Conservation (phyloP, 64 coral and sea anemone genomes). For the Pocillopora damicornis region DNA sequence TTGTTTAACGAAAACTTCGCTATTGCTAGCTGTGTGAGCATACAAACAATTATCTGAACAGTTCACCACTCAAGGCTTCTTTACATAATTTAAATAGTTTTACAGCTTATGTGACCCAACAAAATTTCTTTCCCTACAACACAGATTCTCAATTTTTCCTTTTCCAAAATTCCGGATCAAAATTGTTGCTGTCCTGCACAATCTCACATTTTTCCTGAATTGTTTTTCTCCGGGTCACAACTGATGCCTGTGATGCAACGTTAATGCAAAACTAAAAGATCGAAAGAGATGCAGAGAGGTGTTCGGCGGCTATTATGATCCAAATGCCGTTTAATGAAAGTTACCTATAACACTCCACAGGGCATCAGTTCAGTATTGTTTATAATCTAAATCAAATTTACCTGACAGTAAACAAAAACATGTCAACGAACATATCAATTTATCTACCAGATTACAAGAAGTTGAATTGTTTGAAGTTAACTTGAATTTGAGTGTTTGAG, state of each 20-base stretch:
- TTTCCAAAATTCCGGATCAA: too few species aligned
- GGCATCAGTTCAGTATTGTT: not conserved
- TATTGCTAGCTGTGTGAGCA: not conserved
- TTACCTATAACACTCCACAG: not conserved
- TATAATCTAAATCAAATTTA: slow-evolving; percentile 19
- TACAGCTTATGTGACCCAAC: too few species aligned
- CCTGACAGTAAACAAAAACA: slow-evolving; percentile 6
- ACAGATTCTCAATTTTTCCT: too few species aligned
- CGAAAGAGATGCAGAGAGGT: not conserved
- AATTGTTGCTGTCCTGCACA: not conserved
- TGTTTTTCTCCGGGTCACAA: not conserved
- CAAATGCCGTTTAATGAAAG: not conserved
- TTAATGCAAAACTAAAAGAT: not conserved
- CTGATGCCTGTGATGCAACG: not conserved
- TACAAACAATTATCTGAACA: not conserved
- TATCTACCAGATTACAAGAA: not conserved
- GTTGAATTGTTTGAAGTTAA: slow-evolving; percentile 15
- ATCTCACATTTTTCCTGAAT: not conserved
- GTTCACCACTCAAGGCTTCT: too few species aligned
- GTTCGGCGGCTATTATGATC: not conserved
- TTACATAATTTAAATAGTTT: not conserved
- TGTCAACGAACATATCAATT: not conserved
- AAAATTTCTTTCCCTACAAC: too few species aligned
- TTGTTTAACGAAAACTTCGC: not conserved
- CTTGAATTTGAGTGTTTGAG: not conserved